Percentiles rank a stretch among this genome's conserved stretches.
Evolutionary conservation across 1,140 invertebrate genomes (phyloP).

Genomic region (Lordiphosa mommai): DNA sequence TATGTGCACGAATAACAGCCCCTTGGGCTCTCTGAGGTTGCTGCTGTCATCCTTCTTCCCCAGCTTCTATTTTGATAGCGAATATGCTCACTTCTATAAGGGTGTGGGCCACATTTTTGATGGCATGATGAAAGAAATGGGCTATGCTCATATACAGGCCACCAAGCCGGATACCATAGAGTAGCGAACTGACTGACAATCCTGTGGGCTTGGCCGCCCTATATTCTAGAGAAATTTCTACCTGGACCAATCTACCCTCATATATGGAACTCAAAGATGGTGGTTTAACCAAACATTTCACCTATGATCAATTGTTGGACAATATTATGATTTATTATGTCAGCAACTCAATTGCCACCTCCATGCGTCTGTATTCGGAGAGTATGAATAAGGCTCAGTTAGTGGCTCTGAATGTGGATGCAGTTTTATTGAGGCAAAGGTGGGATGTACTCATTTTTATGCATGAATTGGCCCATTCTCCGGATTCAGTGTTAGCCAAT

Average conservation of each 20-base stretch:
- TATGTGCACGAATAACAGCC: conserved; percentile 80
- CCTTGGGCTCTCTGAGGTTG: conserved; percentile 34
- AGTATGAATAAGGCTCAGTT: conserved; percentile 79
- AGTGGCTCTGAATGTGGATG: conserved; percentile 80
- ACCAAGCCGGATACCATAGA: conserved; percentile 95
- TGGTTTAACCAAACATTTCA: conserved; percentile 84
- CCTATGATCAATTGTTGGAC: conserved; percentile 89
- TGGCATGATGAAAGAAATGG: conserved; percentile 85
- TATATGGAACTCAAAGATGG: conserved; percentile 84
- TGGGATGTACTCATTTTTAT: conserved; percentile 84
- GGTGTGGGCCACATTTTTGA: conserved; percentile 81
- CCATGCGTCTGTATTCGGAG: conserved; percentile 88
- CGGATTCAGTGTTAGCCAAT: conserved; percentile 82
- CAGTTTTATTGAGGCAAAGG: conserved; percentile 83
- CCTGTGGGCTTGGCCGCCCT: conserved; percentile 89
- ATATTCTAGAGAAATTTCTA: conserved; percentile 93
- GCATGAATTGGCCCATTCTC: conserved; percentile 83
- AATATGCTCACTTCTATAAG: conserved; percentile 83
- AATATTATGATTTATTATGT: conserved; percentile 95
- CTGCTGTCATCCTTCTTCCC: conserved; percentile 80
- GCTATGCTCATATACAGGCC: conserved; percentile 91
- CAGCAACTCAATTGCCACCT: conserved; percentile 87
- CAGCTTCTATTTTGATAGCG: conserved; percentile 82
- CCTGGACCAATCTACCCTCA: conserved; percentile 85
- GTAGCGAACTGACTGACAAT: conserved; percentile 83